Evolutionary conservation across 2,113 vertebrate species (phyloP), one percentile per base, ranked within the genome.

Genomic region (Machaerirhynchus nigripectus): DNA sequence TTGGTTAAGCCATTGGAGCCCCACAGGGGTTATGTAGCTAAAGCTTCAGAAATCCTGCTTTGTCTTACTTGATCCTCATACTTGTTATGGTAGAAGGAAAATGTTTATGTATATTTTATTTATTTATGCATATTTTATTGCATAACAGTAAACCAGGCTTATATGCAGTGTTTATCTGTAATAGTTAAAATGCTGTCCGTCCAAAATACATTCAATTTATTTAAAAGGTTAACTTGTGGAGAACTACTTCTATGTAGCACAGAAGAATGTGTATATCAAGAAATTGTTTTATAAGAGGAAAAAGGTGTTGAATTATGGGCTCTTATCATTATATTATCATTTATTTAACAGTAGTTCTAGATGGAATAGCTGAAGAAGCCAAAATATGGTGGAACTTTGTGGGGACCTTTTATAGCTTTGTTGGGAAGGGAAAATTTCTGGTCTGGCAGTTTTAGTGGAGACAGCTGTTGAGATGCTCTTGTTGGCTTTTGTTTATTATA

Each of bases 21-120:
- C 78, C 64, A 74, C 13, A 46, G 64, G 71, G 46, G 17, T 84
- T 81, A 33, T 86, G 44, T 14, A 94, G 68, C 63, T 88, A 94
- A 95, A 93, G 85, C 68, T 59, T 70, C 82, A 93, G 84, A 92
- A 95, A 93, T 96, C 82, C 88, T 71, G 71, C 50, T 90, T 96
- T 95, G 59, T 90, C 71, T 95, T 47, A 59, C 57, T 95, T 93
- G 85, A 93, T 93, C 79, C 68, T 44, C 76, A 44, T 23, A 63
- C 42, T 93, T 91, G 42, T 83, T 88, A 76, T 40, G 55, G 71
- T 39, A 49, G 77, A 91, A 84, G 46, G 65, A 84, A 71, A 78
- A 59, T 68, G 35, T 53, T 88, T 80, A 56, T 80, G 28, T 81
- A 4, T 53, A 49, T 89, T 93, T 93, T 82, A 65, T 80, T 81